Percentiles rank a stretch among this genome's conserved stretches.
phyloP scores from a whole-genome alignment of 1,140 invertebrate species.

The Agrypnia vestita region DNA sequence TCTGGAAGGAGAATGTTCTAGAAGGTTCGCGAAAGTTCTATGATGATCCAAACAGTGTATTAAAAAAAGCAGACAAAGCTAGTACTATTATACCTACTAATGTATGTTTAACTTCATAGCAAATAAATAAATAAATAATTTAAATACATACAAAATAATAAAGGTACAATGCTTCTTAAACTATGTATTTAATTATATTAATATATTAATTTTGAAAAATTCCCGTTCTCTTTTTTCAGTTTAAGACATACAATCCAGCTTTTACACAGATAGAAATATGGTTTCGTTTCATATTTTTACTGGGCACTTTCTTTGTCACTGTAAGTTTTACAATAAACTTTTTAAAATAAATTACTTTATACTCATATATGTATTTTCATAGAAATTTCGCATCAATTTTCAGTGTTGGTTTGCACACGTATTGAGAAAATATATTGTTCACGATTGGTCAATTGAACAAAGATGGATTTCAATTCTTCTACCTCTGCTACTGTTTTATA shows the following conservation, averaged over 20 bases:
- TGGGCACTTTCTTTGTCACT: constrained; percentile 89
- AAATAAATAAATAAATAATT: no score
- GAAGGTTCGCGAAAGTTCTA: no score
- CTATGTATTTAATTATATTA: no score
- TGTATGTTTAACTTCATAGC: no score
- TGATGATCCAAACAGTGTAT: no score
- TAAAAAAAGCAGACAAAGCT: no score
- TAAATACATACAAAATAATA: no score
- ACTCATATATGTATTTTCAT: neutral
- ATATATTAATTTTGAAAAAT: no score
- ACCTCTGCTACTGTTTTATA: constrained; percentile 91
- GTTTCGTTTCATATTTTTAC: constrained; percentile 94
- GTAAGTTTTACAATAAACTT: constrained; percentile 80
- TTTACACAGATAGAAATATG: constrained; percentile 98
- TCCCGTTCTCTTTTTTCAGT: constrained; percentile 77
- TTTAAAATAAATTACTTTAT: no score
- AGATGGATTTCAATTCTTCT: constrained; percentile 95
- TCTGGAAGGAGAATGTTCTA: no score
- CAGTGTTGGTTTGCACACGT: constrained; percentile 95
- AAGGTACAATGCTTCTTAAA: no score
- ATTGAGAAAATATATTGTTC: constrained; percentile 88
- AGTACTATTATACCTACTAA: no score
- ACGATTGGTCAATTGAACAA: constrained; percentile 98
- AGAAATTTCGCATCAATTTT: constrained; percentile 60
- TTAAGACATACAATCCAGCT: constrained; percentile 95